Conservation (phyloP, 2,797 vertebrate species). For the Onychomys leucogaster region DNA sequence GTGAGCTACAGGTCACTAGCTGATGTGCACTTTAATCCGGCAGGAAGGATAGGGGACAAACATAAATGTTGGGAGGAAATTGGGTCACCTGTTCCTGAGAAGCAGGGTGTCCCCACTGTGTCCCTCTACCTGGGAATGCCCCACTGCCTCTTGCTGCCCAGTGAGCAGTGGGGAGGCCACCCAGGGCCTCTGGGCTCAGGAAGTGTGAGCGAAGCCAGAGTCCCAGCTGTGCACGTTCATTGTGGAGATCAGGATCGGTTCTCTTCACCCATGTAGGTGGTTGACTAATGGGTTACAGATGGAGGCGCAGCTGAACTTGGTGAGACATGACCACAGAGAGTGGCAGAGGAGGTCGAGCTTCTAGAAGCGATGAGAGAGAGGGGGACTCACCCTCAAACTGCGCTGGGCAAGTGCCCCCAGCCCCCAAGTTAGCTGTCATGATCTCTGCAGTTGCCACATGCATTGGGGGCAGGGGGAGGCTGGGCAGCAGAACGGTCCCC, state of each 20-base stretch:
- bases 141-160: not conserved
- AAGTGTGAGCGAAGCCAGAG: not conserved
- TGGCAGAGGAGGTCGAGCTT: not conserved
- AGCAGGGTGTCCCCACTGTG: not conserved
- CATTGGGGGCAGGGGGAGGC: not conserved
- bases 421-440: accelerated
- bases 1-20: not conserved
- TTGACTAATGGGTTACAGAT: not conserved
- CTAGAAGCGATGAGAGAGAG: not conserved
- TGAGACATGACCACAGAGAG: not conserved
- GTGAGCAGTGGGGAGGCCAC: accelerated
- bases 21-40: not conserved
- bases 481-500: no score
- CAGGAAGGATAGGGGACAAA: not conserved
- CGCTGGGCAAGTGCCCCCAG: not conserved
- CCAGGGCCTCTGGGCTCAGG: not conserved
- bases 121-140: not conserved
- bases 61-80: accelerated
- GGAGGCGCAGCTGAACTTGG: not conserved
- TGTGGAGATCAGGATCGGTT: not conserved
- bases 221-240: not conserved
- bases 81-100: not conserved
- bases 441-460: not conserved
- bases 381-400: not conserved
- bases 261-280: not conserved